These are phyloP conservation scores for Phrynosoma blainvillii DNA, from an alignment of 2,113 vertebrate species.

Conservation along the genomic window DNA sequence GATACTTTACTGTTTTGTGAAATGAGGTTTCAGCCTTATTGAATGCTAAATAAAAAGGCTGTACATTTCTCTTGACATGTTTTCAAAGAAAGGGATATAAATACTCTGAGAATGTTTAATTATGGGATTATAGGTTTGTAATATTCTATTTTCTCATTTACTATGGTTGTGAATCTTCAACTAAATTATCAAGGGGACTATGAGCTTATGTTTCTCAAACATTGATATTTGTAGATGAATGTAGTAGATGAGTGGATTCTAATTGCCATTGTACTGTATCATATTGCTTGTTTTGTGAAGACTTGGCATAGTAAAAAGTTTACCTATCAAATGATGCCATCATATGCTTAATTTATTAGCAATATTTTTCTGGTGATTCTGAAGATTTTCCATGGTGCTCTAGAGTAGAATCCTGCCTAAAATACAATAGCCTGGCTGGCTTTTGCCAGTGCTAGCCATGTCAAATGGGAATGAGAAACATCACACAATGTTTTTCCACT, in stretches of 20 bases:
- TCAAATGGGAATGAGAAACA: not conserved
- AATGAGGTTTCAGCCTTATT: not conserved
- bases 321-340: not conserved
- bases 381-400: not conserved
- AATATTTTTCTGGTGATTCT: not conserved
- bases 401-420: too few species aligned
- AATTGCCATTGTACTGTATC: not conserved
- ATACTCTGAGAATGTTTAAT: not conserved
- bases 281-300: not conserved
- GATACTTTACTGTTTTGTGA: too few species aligned
- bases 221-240: not conserved
- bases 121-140: not conserved
- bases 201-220: not conserved
- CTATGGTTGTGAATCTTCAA: not conserved
- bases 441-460: not conserved
- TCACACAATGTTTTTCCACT: not conserved
- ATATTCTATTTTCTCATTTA: not conserved
- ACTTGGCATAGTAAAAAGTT: not conserved
- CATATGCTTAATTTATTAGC: not conserved
- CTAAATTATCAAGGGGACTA: too few species aligned
- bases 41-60: not conserved
- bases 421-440: too few species aligned
- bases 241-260: not conserved
- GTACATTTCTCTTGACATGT: not conserved
- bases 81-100: not conserved